A percentile compares a stretch with the other conserved stretches of the same genome.
These are phyloP conservation scores for Natator depressus DNA, from an alignment of 2,113 vertebrate genomes.

Conservation along the genomic window DNA sequence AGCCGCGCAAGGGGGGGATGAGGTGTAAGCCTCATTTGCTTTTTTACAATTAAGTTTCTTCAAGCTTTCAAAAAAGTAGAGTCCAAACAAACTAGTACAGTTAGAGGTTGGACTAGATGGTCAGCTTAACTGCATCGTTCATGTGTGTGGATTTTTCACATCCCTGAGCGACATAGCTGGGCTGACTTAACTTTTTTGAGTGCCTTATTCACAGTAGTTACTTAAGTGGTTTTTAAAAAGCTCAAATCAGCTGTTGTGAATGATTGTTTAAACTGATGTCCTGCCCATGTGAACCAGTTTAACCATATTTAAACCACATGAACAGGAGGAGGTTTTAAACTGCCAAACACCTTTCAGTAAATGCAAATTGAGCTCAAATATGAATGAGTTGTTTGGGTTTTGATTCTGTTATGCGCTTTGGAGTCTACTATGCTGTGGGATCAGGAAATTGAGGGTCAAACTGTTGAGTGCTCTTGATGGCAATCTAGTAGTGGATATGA, in stretches of 20 bases:
- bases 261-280: neutral
- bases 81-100: neutral
- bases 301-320: neutral
- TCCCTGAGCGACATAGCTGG: neutral
- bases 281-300: neutral
- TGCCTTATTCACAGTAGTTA: neutral
- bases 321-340: neutral
- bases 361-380: neutral
- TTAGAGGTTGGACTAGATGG: neutral
- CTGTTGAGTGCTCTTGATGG: neutral
- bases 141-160: neutral
- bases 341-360: neutral
- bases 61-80: neutral
- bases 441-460: neutral
- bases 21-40: neutral
- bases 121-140: neutral
- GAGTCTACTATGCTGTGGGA: neutral
- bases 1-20: neutral
- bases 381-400: neutral
- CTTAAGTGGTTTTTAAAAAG: neutral
- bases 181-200: neutral
- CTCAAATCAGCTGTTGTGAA: neutral
- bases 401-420: neutral
- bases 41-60: neutral
- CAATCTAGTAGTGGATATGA: neutral